Evolutionary conservation across 1,140 invertebrate genomes (phyloP), one percentile per base, ranked within the genome.

Genomic region (Oncopodura yosiiana): DNA sequence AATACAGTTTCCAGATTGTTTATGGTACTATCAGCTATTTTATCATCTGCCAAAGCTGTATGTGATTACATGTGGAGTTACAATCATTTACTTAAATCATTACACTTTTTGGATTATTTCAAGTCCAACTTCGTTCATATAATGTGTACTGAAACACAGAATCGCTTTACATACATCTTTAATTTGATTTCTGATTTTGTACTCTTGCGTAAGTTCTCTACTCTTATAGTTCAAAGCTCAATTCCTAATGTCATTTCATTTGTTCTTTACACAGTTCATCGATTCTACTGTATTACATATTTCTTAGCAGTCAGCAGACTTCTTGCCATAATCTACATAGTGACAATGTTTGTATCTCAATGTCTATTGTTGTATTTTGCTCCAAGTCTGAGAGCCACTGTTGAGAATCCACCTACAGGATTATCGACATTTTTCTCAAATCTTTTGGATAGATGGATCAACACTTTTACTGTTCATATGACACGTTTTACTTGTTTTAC

Each of bases 391-490:
- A 11, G 45, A 48, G 32, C 32, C 26, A 48, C 45, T 3, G 11
- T 48, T 12, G 45, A 48, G 19, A 48, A 48, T 34, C 45, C 45
- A 9, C 45, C 45, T 8, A 8, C 32, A n/a, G 45, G 45, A 32
- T 24, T 29, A 18, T 29, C 45, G n/a, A 48, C 45, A 4, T 48
- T 48, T 19, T 48, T 48, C 27, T 48, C 45, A 4, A 29, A 48
- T 18, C 19, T 48, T 11, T 30, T 48, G 11, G 45, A 48, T 29
- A 11, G 45, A 6, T 48, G 45, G 45, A 48, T 48, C 12, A 48
- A 48, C 19, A 29, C 32, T 29, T 48, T 48, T 18, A 48, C 45
- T 4, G 45, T 29, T n/a, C 45, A 48, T 18, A 48, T 48, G 45
- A 48, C 32, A 6, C 45, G 45, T 9, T 48, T 48, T 29, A 48